phyloP scores from a whole-genome alignment of 92 coral and sea anemone genomes.

The Siderastrea siderea region DNA sequence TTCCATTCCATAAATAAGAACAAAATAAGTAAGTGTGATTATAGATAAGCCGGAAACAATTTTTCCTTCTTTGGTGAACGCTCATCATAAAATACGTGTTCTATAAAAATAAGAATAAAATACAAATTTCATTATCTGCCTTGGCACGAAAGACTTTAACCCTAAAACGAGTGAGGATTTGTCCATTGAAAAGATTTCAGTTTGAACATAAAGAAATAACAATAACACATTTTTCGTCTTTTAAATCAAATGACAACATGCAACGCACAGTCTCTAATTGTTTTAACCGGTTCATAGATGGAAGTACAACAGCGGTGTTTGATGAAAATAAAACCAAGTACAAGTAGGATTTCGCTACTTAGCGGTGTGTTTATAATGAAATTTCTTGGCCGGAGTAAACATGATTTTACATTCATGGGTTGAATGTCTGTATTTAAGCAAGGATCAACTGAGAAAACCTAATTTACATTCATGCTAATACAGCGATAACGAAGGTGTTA shows the following conservation, averaged over 20 bases:
- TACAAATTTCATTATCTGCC: background rate
- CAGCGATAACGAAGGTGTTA: slow-evolving; percentile 32
- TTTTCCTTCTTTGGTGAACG: background rate
- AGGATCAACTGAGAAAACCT: slow-evolving; percentile 14
- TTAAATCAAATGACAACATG: background rate
- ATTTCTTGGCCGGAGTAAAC: background rate
- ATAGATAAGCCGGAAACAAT: slow-evolving; percentile 22
- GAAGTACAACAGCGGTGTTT: background rate
- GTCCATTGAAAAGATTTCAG: background rate
- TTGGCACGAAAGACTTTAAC: background rate
- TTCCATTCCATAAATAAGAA: background rate
- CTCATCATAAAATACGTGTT: slow-evolving; percentile 2
- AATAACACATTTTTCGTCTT: background rate
- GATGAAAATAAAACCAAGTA: background rate
- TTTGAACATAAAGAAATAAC: background rate
- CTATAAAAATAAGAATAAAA: background rate
- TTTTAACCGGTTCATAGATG: background rate
- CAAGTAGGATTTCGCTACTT: background rate
- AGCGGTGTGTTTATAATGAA: background rate
- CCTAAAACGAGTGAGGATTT: background rate
- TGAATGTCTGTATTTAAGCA: slow-evolving; percentile 9
- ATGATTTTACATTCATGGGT: background rate
- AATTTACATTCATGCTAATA: slow-evolving; percentile 18
- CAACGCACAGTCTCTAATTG: background rate
- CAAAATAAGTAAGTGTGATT: slow-evolving; percentile 28